Conservation (phyloP, 1,140 invertebrate genomes). For the Drosophila tsacasi region DNA sequence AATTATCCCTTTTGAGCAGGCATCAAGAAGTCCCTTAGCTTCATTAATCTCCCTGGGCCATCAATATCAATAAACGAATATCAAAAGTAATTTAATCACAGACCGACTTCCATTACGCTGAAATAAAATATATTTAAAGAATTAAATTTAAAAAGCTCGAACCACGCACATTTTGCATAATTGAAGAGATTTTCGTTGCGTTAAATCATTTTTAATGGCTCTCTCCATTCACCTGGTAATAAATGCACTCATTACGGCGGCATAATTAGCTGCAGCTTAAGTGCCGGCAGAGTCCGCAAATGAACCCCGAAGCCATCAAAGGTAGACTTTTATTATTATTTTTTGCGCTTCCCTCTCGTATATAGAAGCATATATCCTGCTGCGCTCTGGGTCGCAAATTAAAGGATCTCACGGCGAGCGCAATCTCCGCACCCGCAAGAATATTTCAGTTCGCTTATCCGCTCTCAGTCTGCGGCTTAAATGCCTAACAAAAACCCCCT, state of each 20-base stretch:
- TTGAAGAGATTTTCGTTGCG: slow-evolving; percentile 13
- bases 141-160: slow-evolving; percentile 13
- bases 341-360: slow-evolving; percentile 4
- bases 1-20: background rate
- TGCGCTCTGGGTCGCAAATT: slow-evolving; percentile 44
- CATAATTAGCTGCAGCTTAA: slow-evolving; percentile 74
- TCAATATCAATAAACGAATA: slow-evolving; percentile 9
- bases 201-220: slow-evolving; percentile 59
- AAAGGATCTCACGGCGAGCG: slow-evolving; percentile 23
- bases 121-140: background rate
- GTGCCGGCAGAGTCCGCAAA: slow-evolving; percentile 44
- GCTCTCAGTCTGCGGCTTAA: slow-evolving; percentile 28
- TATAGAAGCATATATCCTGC: slow-evolving; percentile 16
- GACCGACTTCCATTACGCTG: background rate
- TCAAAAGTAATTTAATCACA: slow-evolving; percentile 22
- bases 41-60: slow-evolving; percentile 3
- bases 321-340: slow-evolving; percentile 25
- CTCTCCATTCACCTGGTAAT: slow-evolving; percentile 45
- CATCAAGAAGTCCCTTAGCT: slow-evolving; percentile 2
- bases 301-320: slow-evolving; percentile 68
- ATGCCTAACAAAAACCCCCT: slow-evolving; percentile 17
- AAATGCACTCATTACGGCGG: slow-evolving; percentile 60
- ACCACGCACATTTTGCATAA: slow-evolving; percentile 9
- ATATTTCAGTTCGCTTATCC: slow-evolving; percentile 46
- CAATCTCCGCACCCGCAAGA: slow-evolving; percentile 44